Evolutionary conservation across 2,888 invertebrate species (phyloP), one percentile per base, ranked within the genome.

Genomic region (Aquatica leii): DNA sequence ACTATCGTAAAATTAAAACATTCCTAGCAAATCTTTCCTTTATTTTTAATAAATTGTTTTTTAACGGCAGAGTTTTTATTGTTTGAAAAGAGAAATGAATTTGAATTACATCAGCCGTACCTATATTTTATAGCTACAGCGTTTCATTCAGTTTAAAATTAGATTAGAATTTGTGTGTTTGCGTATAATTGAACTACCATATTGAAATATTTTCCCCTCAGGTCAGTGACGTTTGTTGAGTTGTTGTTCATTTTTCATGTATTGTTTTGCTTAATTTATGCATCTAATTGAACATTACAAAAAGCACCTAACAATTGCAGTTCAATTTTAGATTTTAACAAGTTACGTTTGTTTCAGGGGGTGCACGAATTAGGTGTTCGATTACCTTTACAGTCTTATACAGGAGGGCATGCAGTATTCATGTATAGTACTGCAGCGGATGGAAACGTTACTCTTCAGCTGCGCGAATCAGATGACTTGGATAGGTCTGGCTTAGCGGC

Each of bases 391-490:
- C 83, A 85, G 72, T 82, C 83, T 66, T 85, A 79, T 83, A 84
- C 82, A 78, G 87, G 79, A 80, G 79, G 86, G 66, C 87, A 86
- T 74, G 87, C 88, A 48, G 88, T 89, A 79, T 86, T 88, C 73
- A 88, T 88, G 88, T 89, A 88, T 84, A 87, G 87, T 79, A 87
- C 87, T 65, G 86, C 88, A 64, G 86, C 87, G 53, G 88, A 87
- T 75, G 88, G 88, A 73, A 87, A 81, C 70, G 88, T 87, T 65
- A 87, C 88, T 63, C 81, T 88, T 69, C 88, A 88, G 78, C 83
- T 88, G 71, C 84, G 88, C 34, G 88, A 88, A 74, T 86, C 87
- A 24, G 86, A 82, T 69, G 81, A 82, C 71, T 74, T 82, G 71
- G 82, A 82, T 73, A 75, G 79, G 65, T 77, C 77, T 64, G 81